Conservation (phyloP, 2,888 invertebrate species). For the Caprella mutica region DNA sequence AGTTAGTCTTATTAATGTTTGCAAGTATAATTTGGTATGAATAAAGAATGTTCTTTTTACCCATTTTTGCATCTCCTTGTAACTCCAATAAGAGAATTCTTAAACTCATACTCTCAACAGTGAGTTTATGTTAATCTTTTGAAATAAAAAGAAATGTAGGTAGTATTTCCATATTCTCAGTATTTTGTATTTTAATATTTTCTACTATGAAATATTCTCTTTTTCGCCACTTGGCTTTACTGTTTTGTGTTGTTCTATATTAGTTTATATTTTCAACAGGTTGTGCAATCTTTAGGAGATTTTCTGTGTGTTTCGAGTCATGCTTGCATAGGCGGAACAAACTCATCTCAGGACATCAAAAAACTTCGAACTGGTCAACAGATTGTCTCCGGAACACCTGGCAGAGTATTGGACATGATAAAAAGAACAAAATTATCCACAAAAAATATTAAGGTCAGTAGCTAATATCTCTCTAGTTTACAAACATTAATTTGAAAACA, state of each 20-base stretch:
- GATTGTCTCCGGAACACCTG: constrained; percentile 97
- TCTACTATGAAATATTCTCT: no score
- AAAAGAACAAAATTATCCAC: constrained; percentile 60
- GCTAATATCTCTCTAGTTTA: no score
- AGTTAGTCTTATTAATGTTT: no score
- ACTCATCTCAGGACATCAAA: constrained; percentile 93
- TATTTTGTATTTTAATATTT: no score
- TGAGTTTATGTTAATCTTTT: no score
- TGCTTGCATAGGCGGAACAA: constrained; percentile 97
- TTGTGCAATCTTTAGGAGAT: constrained; percentile 89
- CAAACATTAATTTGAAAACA: no score
- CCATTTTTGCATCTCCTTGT: no score
- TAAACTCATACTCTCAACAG: no score
- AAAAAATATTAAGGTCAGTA: constrained; percentile 62
- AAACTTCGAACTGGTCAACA: constrained; percentile 98
- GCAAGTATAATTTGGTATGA: no score
- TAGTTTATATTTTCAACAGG: constrained; percentile 98
- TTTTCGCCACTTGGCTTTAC: constrained; percentile 87
- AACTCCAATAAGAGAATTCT: no score
- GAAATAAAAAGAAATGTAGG: no score
- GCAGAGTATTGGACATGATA: constrained; percentile 64
- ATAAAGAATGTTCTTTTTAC: no score
- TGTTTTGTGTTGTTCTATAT: constrained; percentile 99
- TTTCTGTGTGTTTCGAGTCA: constrained; percentile 99
- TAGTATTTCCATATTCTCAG: constrained; percentile 39